A percentile compares a stretch with the other conserved stretches of the same genome.
Evolutionary conservation across 92 coral and sea anemone genomes (phyloP).

Genomic region (Pocillopora meandrina): DNA sequence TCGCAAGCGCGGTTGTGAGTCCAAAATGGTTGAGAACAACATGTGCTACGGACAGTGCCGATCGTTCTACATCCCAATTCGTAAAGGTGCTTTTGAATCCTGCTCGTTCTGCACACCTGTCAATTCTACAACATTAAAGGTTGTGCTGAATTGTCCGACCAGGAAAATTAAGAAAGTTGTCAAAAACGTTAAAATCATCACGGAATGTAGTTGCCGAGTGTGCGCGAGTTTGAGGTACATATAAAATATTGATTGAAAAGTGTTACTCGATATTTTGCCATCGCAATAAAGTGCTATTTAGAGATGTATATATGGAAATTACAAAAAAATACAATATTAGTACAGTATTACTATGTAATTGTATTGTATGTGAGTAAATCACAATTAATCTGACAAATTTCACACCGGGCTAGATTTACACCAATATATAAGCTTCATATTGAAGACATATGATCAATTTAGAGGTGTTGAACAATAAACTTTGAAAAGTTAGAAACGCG

Average conservation of each 20-base stretch:
- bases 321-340: too few species aligned
- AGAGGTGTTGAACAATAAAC: too few species aligned
- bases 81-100: constrained; percentile 16
- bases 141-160: constrained; percentile 27
- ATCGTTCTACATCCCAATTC: constrained; percentile 38
- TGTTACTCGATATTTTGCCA: background rate
- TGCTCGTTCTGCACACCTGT: constrained; percentile 42
- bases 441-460: too few species aligned
- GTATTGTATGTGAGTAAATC: background rate
- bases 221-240: constrained; percentile 32
- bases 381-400: background rate
- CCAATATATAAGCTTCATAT: too few species aligned
- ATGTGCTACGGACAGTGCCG: constrained; percentile 42
- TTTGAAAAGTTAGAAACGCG: too few species aligned
- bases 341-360: background rate
- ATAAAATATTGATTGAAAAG: background rate
- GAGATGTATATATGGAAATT: too few species aligned
- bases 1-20: constrained; percentile 43
- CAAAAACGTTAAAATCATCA: constrained; percentile 26
- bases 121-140: background rate
- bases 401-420: too few species aligned
- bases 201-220: constrained; percentile 44
- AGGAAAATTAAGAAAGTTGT: constrained; percentile 8
- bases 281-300: too few species aligned
- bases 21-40: constrained; percentile 5